Evolutionary conservation across 2,888 invertebrate species (phyloP), one percentile per base, ranked within the genome.

Genomic region (Drosophila kambysellisi): DNA sequence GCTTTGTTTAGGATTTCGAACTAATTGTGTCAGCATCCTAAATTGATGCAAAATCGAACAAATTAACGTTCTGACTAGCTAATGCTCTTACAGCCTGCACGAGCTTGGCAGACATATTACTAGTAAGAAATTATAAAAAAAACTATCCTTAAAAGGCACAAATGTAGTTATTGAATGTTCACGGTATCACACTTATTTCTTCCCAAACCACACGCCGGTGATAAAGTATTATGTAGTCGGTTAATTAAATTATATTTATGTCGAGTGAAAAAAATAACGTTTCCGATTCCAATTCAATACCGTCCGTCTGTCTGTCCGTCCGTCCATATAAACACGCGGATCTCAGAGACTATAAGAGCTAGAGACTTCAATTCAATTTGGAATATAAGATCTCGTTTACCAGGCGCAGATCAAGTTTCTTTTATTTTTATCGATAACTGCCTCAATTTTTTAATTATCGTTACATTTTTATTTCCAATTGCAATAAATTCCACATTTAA

Each of bases 1-100:
- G 80, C 75, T 80, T 87, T 74, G 78, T 75, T 85, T 69, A 37
- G 70, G 71, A 65, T 74, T 73, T 70, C 54, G 5, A 5, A 17
- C 17, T 75, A 70, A 71, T 71, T 39, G 72, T 57, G 52, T 37
- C 62, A 62, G 48, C 72, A 70, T 35, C 52, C 35, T 25, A 57
- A 52, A 46, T 39, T n/a, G 20, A 35, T 39, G 48, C 20, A 43
- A 62, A 56, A 43, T 48, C 33, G 12, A 58, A 56, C 15, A 17
- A n/a, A 48, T n/a, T n/a, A 4, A 11, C 32, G 37, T 53, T 59
- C 6, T 33, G 50, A 39, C 30, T n/a, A 15, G 4, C 1, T 1
- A 50, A 35, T 64, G 33, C 39, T 29, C 41, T 62, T 9, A 30
- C 41, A n/a, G 15, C 0, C 25, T 29, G 4, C 8, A 46, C 25